Conservation (phyloP, 1,140 invertebrate species). For the Elysia chlorotica region DNA sequence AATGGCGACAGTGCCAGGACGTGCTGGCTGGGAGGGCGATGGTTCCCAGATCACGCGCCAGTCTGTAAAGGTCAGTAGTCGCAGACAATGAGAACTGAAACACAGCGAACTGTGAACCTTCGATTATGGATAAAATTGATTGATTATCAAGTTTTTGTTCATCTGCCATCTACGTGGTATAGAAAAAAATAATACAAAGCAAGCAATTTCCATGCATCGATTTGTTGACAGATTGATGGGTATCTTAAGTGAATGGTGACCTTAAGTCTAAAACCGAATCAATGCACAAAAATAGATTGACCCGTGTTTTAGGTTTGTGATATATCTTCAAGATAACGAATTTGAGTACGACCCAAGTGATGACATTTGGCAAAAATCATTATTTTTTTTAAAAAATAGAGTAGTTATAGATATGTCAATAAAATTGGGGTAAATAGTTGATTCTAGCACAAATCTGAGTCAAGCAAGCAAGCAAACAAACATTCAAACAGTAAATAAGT, state of each 20-base stretch:
- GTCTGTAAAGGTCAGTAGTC: conserved; percentile 10
- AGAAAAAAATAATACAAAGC: background rate
- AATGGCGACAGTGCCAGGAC: background rate
- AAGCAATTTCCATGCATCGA: background rate
- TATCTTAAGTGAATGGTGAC: background rate
- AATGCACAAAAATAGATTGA: no score
- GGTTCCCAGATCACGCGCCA: background rate
- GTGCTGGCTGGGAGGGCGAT: background rate
- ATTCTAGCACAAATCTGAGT: no score
- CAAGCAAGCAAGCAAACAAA: no score
- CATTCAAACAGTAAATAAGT: no score
- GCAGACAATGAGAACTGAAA: background rate
- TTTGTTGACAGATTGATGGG: background rate
- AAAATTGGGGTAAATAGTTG: no score
- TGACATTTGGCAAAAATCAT: no score
- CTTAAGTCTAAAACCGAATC: no score
- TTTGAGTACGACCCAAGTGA: no score
- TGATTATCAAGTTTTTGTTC: background rate
- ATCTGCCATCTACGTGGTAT: background rate
- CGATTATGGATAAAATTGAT: background rate
- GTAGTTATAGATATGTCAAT: no score
- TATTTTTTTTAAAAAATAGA: no score
- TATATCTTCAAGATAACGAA: no score
- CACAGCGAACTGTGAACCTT: background rate
- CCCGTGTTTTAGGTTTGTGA: no score